Evolutionary conservation across 2,797 vertebrate genomes (phyloP), one percentile per base, ranked within the genome.

Genomic region (Sphaeramia orbicularis): DNA sequence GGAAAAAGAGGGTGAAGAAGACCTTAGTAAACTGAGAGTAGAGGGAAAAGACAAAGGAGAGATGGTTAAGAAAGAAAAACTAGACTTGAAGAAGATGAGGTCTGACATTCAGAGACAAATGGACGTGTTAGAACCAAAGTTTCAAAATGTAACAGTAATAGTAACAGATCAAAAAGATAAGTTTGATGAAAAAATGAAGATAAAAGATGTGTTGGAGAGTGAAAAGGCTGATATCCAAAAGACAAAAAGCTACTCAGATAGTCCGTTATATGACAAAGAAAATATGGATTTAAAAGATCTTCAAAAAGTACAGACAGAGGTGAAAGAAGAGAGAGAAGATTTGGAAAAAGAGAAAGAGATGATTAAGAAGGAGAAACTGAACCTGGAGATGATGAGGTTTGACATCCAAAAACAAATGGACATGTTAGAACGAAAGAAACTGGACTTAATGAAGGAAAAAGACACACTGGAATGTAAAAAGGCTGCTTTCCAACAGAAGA

Each of bases 271-370:
- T 24, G 15, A 45, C 19, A 47, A 41, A 56, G 45, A 10, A 10
- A 27, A 73, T 6, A 2, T 41, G 7, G 9, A n/a, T 7, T 1
- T 18, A 6, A 14, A 51, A 41, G 10, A 51, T 15, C 15, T 52
- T 43, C 13, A 44, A 18, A 44, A 16, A 44, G 3, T 9, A n/a
- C 47, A 19, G 18, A 7, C 10, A 18, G 55, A 57, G 24, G 61
- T 65, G 60, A 77, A 11, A 7, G 16, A 13, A 41, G 41, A 41
- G 35, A 48, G 1, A 49, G 40, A 13, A 56, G 4, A 13, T 38
- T 32, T 51, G 37, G 42, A 42, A 4, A 24, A 24, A 24, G 21
- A 24, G 4, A 24, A 21, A 24, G 21, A 65, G 16, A 24, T 24
- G 21, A 4, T 24, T 24, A 24, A 24, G 24, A 24, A 24, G 24